Evolutionary conservation across 2,888 invertebrate species (phyloP), one percentile per base, ranked within the genome.

Genomic region (Cotesia congregata): DNA sequence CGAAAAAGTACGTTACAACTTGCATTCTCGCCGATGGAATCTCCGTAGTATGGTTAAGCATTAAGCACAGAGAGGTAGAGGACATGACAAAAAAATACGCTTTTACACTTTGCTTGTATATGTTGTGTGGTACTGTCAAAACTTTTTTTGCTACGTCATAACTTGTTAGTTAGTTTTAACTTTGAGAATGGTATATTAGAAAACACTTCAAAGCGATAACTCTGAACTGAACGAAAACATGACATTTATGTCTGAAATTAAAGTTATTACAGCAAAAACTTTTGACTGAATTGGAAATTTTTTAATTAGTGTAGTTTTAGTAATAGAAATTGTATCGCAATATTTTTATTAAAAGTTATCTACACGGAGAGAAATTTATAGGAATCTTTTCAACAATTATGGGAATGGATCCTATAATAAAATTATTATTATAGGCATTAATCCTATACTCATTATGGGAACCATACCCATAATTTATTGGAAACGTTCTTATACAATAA

Each of bases 111-210:
- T 5, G 9, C 9, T 68, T 39, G 17, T 68, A 7, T 41, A 41
- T 40, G 41, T 68, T 40, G 17, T 9, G 12, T 41, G 7, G 5
- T 9, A 15, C 41, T 68, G 17, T 68, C 41, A 68, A 68, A 68
- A 41, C 41, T 68, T 68, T 68, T 50, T 50, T 50, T 50, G 50
- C 5, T 9, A 17, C 6, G 68, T 68, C 68, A 68, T 68, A 41
- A 68, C 40, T 68, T 9, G 50, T 17, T 41, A 17, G 50, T 68
- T 17, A 7, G 41, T 50, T 50, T 12, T 50, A 12, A 9, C 50
- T 50, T 12, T 12, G 50, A 50, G 12, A 50, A 50, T 50, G 50
- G 50, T 50, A 30, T 30, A 50, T 50, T 50, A 50, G 50, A 50
- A 50, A 50, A 12, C 50, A 50, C 50, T 50, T 50, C 12, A 9